Evolutionary conservation across 1,140 invertebrate species (phyloP), one percentile per base, ranked within the genome.

Genomic region (Drosophila fuyamai): DNA sequence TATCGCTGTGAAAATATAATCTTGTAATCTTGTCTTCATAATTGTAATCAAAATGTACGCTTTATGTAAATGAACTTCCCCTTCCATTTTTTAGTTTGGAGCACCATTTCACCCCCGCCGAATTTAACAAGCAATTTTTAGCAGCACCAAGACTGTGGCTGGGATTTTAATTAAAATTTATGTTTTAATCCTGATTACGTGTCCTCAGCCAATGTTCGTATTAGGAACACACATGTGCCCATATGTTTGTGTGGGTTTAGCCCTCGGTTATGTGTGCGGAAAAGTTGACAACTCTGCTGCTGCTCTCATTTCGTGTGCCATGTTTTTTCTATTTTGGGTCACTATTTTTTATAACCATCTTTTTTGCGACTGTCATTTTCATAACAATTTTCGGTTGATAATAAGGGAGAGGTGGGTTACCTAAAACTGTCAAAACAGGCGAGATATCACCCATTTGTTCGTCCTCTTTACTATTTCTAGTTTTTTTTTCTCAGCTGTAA

Each of bases 171-270:
- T 68, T 68, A 68, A 68, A 68, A 68, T 68, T 68, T 68, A 68
- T 68, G 65, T 68, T 68, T 65, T 68, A 68, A 68, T 68, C 65
- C 65, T 67, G 65, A 68, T 68, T 68, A 68, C 65, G 65, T 66
- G 65, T 68, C 65, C 65, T 66, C 61, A 14, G 59, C 63, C 60
- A 50, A 65, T 48, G 59, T 43, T 63, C 63, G 38, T 68, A 66
- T 68, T 65, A 66, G 60, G 16, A 68, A 60, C 65, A 51, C 65
- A 51, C 57, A 66, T 47, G 35, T 40, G 46, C 59, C 27, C 63
- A 68, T 53, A 38, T 36, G 59, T 23, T 14, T 60, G 63, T 50
- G 63, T 63, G 36, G 48, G 36, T 38, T 38, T 27, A 23, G 46
- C 29, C 32, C 36, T 18, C 60, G 59, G 59, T 43, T 67, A 14